A percentile compares a stretch with the other conserved stretches of the same genome.
Conservation (phyloP, 2,888 invertebrate species). For the Phlogophora meticulosa region DNA sequence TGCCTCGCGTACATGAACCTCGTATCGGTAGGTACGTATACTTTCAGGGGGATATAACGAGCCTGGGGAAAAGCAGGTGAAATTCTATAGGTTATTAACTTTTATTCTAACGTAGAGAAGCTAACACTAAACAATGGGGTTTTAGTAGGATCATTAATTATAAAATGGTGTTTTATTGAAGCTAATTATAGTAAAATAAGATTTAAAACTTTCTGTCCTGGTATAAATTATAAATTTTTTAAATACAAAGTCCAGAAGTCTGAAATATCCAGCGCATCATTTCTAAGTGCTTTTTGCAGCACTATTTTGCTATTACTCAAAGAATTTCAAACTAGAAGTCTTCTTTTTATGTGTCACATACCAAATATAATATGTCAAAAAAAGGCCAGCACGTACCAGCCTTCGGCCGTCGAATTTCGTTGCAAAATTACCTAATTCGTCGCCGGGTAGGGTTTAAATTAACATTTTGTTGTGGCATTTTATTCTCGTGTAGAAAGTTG, state of each 20-base stretch:
- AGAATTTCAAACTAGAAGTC: constrained; percentile 34
- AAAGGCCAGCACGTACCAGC: constrained; percentile 49
- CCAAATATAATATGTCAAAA: constrained; percentile 49
- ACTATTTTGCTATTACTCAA: not conserved
- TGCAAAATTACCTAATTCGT: constrained; percentile 75
- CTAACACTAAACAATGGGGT: not conserved
- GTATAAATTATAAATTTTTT: too few species aligned
- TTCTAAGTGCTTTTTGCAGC: not conserved
- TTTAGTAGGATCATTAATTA: not conserved
- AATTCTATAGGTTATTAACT: constrained; percentile 49
- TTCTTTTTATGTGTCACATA: constrained; percentile 35
- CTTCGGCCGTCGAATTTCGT: constrained; percentile 63
- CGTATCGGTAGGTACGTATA: constrained; percentile 19
- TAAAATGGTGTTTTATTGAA: not conserved
- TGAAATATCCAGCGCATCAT: not conserved
- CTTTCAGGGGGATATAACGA: constrained; percentile 24
- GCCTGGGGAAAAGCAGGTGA: constrained; percentile 40
- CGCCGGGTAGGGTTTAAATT: constrained; percentile 78
- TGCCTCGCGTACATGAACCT: constrained; percentile 35
- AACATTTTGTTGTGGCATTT: constrained; percentile 82
- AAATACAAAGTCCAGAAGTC: too few species aligned
- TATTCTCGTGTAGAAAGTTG: constrained; percentile 78
- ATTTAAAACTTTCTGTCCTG: too few species aligned
- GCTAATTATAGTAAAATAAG: not conserved
- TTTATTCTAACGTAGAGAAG: not conserved